Percentiles rank a stretch among this genome's conserved stretches.
Evolutionary conservation across 2,113 vertebrate species (phyloP).

Genomic region (Petaurus breviceps): DNA sequence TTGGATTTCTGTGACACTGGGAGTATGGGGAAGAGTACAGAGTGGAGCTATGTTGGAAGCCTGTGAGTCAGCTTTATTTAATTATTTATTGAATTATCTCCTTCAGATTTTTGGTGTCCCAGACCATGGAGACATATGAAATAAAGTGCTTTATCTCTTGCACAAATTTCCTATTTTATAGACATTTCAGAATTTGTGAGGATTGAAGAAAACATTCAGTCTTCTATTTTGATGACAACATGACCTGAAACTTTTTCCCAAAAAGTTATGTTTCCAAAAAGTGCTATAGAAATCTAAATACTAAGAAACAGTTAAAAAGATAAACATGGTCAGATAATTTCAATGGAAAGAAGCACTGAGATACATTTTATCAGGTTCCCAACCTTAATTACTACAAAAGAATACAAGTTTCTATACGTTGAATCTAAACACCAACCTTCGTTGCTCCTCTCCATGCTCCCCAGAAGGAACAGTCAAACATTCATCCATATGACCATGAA

Average conservation of each 20-base stretch:
- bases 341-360: neutral
- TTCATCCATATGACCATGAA: slow-evolving; percentile 98
- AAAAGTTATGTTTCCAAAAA: neutral
- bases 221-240: neutral
- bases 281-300: neutral
- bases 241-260: neutral
- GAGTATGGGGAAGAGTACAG: no score
- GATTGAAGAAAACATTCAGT: neutral
- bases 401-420: accelerated
- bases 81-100: neutral
- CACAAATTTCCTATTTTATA: neutral
- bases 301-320: neutral
- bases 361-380: neutral
- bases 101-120: neutral
- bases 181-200: neutral
- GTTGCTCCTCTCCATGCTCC: slow-evolving; percentile 94
- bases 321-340: neutral
- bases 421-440: slow-evolving; percentile 85
- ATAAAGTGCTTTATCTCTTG: neutral
- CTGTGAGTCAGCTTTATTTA: neutral
- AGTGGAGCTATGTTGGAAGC: neutral
- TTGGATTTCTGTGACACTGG: neutral
- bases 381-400: neutral
- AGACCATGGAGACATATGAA: neutral
- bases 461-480: slow-evolving; percentile 96